Evolutionary conservation across 2,113 vertebrate species (phyloP), one percentile per base, ranked within the genome.

Genomic region (Triplophysa dalaica): DNA sequence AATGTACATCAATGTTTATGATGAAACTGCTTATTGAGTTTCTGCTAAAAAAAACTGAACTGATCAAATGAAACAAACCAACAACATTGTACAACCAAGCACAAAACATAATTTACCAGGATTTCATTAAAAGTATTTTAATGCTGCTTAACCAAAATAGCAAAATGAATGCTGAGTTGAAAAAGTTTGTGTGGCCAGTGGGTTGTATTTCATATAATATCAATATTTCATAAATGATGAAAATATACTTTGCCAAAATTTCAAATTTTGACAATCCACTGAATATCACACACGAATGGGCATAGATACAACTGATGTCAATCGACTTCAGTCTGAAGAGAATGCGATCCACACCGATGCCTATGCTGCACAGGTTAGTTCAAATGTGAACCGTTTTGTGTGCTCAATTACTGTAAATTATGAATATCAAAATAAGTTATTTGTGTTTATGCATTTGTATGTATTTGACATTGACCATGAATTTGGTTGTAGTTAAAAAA

Each of bases 401-500:
- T 38, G 33, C 33, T 7, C 1, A 38, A 13, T 54, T 14, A 11
- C 5, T 43, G 54, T 10, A 21, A 21, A 9, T 3, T 38, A 38
- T 7, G 17, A 16, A 38, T 38, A 38, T 38, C 6, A 14, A 58
- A 48, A 69, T 8, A 50, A 21, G 48, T 50, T 50, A 7, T 13
- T 14, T 50, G 0, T 14, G 5, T 13, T 21, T 8, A 45, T 33
- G 11, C 29, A 33, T 56, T 72, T 70, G 22, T 38, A 8, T 73
- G 17, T 60, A 22, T 10, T 56, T 72, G 38, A 16, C 21, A 11
- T 61, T 61, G 48, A 62, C 8, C 58, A 10, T 75, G 21, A 19
- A 19, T 80, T 60, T 41, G 21, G 10, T 58, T 82, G 48, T 69
- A 83, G 83, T 29, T 22, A 22, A 64, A n/a, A n/a, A 56, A 77